phyloP scores from a whole-genome alignment of 2,113 vertebrate genomes.

The Epinephelus lanceolatus region DNA sequence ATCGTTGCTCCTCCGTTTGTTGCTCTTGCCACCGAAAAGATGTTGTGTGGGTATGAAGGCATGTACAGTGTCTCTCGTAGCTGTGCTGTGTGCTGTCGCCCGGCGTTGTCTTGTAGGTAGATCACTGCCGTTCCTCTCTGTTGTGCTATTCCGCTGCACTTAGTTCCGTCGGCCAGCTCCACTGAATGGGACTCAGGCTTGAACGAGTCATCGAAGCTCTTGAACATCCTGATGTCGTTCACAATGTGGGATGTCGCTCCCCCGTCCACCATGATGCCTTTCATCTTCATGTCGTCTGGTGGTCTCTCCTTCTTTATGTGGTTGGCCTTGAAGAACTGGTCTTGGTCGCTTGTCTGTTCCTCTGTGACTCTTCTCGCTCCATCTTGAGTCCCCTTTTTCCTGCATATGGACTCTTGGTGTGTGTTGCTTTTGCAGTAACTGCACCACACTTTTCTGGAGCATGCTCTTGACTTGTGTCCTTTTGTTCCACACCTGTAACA shows the following conservation, averaged over 20 bases:
- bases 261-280: too few relatives aligned
- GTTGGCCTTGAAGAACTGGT: neutral
- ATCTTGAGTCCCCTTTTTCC: neutral
- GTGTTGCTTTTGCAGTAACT: neutral
- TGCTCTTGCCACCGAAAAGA: constrained; percentile 1
- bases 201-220: too few relatives aligned
- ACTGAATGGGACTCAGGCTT: too few relatives aligned
- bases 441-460: neutral
- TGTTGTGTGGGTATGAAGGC: neutral
- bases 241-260: too few relatives aligned
- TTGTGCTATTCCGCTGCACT: neutral
- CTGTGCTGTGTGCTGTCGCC: neutral
- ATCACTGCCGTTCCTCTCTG: neutral
- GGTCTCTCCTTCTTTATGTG: neutral
- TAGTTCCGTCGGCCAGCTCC: too few relatives aligned
- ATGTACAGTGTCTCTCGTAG: neutral
- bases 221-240: neutral
- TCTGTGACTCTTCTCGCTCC: neutral
- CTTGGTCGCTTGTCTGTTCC: neutral
- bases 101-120: neutral
- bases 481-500: neutral
- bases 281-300: too few relatives aligned
- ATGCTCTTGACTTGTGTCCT: neutral
- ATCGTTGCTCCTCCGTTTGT: neutral
- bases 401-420: neutral